Evolutionary conservation across 2,797 vertebrate genomes (phyloP), one percentile per base, ranked within the genome.

Genomic region (Arremon brunneinucha): DNA sequence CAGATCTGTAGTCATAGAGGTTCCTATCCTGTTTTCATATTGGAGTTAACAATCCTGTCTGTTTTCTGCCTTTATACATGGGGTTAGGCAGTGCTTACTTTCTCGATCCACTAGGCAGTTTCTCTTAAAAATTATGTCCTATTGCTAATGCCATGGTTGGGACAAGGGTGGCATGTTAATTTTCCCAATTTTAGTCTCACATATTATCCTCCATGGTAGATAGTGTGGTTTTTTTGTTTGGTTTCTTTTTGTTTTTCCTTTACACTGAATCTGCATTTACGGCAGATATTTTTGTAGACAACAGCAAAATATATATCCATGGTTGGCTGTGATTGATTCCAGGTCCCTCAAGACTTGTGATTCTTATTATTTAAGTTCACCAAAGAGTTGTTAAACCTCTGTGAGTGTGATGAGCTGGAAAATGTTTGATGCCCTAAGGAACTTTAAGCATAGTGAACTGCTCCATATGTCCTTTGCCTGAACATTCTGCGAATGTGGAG

Each of bases 111-210:
- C 35, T 39, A 46, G 13, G 22, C 20, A 52, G 43, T 32, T 80
- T 74, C 22, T 56, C 16, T 32, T 83, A 28, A 83, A 30, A 83
- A 83, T 32, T 32, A 74, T 20, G 14, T 37, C 23, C 41, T 41
- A 2, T 22, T 70, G 34, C 24, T 53, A 68, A 67, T 17, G 34
- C 32, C 27, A 50, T 15, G 15, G 28, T 8, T 72, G 19, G n/a
- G 19, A 76, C 7, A 50, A 5, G 1, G 1, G 7, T n/a, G 30
- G 39, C 6, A 28, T 9, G 2, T n/a, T 76, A 32, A 15, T 60
- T 93, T 75, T 83, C 59, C 15, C 23, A 34, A 1, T 46, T 83
- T 81, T n/a, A 74, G 10, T 83, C 17, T 70, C 37, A 26, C 17
- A 3, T 56, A 27, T 72, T 84, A 50, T 13, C 7, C 2, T 63